Base-by-base conservation (phyloP, 2,797 vertebrate genomes). In the Amniataba percoides region DNA sequence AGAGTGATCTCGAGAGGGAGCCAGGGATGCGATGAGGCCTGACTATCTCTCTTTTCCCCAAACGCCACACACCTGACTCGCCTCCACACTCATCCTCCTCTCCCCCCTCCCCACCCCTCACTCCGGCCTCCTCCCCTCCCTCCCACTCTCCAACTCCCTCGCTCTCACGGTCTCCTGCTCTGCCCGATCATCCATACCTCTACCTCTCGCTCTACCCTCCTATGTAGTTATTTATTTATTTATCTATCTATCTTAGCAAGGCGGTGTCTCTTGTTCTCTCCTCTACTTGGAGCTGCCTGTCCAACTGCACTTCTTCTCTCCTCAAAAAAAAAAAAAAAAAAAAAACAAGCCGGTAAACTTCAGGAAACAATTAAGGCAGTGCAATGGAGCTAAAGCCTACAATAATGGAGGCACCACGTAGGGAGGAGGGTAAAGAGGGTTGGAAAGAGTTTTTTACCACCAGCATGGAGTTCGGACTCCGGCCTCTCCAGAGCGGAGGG, bases 281-380 rank as follows among this genome's bases (percentile, higher is more conserved):
- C 27, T 63, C 21, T 49, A 13, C 14, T 15, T 53, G 36, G 56
- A 64, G 21, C 46, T 23, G 58, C 25, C 76, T 62, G 31, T 62
- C 25, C 62, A n/a, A n/a, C n/a, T 59, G 71, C 43, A 13, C 77
- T 45, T 49, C 57, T 48, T 48, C 68, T 79, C 63, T 73, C 71
- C 68, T 66, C 10, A 84, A 84, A 5, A 31, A n/a, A n/a, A n/a
- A n/a, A n/a, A n/a, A n/a, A n/a, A n/a, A n/a, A n/a, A n/a, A n/a
- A n/a, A n/a, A 78, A 89, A 71, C 73, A 88, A 88, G 78, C 78
- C 39, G 58, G 71, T 77, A 88, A 88, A 93, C 89, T 92, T 90
- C 88, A 86, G 87, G 87, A 93, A 93, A 91, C 90, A 92, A 92
- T 93, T 91, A 93, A 92, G 82, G 81, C 84, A 52, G 70, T 81